Conservation (phyloP, 92 coral and sea anemone species). For the Epizoanthus stellaris region DNA sequence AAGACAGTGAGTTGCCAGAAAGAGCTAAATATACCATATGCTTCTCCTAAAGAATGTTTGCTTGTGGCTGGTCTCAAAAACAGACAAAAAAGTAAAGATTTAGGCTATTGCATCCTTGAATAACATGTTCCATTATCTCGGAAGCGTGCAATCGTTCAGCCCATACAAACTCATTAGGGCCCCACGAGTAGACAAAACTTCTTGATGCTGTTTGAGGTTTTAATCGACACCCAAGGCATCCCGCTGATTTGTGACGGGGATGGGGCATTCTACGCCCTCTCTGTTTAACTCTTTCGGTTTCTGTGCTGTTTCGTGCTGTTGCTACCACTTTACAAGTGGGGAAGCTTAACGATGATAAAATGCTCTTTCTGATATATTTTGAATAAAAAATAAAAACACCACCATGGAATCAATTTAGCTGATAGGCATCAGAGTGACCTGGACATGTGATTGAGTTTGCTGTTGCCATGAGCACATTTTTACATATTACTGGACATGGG, state of each 20-base stretch:
- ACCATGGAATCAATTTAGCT: neutral
- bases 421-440: neutral
- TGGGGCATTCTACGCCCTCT: neutral
- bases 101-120: neutral
- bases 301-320: neutral
- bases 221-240: neutral
- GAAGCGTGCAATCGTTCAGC: neutral
- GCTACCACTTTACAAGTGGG: neutral
- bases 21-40: constrained; percentile 7
- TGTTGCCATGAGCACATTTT: neutral
- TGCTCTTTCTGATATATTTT: neutral
- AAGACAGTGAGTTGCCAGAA: constrained; percentile 22
- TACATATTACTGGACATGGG: constrained; percentile 2
- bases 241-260: neutral
- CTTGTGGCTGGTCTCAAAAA: neutral
- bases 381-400: neutral
- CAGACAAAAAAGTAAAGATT: neutral
- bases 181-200: neutral
- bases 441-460: neutral
- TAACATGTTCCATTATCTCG: neutral
- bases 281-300: neutral
- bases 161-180: neutral
- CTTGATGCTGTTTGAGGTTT: neutral
- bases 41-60: neutral
- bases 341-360: neutral